phyloP scores from a whole-genome alignment of 2,113 vertebrate genomes.

The Caranx melampygus region DNA sequence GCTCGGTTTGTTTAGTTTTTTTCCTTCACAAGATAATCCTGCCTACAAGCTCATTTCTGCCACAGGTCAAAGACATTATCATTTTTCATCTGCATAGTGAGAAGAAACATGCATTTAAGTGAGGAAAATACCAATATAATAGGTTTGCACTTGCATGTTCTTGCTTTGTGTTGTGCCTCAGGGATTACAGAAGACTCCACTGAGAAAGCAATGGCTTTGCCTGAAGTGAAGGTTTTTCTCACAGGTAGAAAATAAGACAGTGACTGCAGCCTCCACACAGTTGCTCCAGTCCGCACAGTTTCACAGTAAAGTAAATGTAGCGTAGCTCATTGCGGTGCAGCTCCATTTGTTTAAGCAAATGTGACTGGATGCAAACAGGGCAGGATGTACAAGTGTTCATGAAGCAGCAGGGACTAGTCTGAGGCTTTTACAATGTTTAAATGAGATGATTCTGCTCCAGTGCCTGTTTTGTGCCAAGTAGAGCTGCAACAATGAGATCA shows the following conservation, averaged over 20 bases:
- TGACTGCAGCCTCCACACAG: constrained; percentile 4
- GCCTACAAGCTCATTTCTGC: constrained; percentile 42
- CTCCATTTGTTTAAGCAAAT: constrained; percentile 3
- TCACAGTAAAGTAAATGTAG: background rate
- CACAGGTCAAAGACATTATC: constrained; percentile 48
- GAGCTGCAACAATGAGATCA: background rate
- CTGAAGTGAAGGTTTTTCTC: constrained; percentile 33
- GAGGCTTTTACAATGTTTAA: constrained; percentile 21
- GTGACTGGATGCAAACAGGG: background rate
- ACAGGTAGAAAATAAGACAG: constrained; percentile 6
- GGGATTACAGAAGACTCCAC: constrained; percentile 35
- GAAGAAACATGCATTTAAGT: constrained; percentile 44
- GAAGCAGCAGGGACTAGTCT: background rate
- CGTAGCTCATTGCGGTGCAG: background rate
- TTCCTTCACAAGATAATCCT: constrained; percentile 27
- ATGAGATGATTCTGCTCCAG: background rate
- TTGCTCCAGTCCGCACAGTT: background rate
- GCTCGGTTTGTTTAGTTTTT: background rate
- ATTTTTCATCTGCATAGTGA: constrained; percentile 47
- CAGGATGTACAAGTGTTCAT: constrained; percentile 25
- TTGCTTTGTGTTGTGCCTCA: constrained; percentile 55
- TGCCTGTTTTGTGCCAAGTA: background rate
- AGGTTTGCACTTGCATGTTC: constrained; percentile 65
- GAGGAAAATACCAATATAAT: constrained; percentile 63
- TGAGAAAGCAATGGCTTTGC: constrained; percentile 12